Conservation (phyloP, 2,797 vertebrate genomes). For the Petrocephalus sullivani region DNA sequence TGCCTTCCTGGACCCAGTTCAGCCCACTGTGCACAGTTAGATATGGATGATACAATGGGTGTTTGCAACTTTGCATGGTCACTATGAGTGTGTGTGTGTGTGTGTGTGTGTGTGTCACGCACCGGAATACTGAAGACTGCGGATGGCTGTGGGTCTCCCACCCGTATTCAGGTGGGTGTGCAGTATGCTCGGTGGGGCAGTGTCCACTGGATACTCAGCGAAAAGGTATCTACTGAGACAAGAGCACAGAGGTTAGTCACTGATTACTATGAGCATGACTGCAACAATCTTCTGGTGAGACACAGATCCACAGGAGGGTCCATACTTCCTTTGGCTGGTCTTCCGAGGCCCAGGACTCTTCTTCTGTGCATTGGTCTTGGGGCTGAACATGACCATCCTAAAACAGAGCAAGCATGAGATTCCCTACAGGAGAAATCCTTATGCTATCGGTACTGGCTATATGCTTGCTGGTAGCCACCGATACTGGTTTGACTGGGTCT, state of each 20-base stretch:
- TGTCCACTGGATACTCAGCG: conserved; percentile 64
- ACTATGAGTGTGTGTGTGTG: conserved; percentile 14
- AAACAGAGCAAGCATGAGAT: conserved; percentile 24
- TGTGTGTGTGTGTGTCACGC: not conserved
- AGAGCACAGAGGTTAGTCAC: conserved; percentile 17
- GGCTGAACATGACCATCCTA: conserved; percentile 72
- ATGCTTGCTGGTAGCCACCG: not conserved
- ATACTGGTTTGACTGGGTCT: not conserved
- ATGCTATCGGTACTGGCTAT: not conserved
- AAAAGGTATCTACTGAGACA: conserved; percentile 44
- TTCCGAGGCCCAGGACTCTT: conserved; percentile 41
- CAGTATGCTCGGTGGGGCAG: conserved; percentile 50
- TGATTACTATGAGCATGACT: not conserved
- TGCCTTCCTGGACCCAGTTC: not conserved
- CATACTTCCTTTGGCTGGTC: conserved; percentile 55
- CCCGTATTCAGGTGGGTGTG: conserved; percentile 46
- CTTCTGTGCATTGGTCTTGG: conserved; percentile 65
- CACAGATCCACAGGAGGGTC: not conserved
- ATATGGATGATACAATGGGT: not conserved
- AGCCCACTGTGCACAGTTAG: not conserved
- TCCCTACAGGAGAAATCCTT: not conserved
- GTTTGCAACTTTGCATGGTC: not conserved
- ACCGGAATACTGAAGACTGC: conserved; percentile 77
- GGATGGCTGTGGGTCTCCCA: conserved; percentile 53
- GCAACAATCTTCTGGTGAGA: not conserved